Percentiles rank a stretch among this genome's conserved stretches.
phyloP scores from a whole-genome alignment of 2,113 vertebrate genomes.

The Triplophysa rosa region DNA sequence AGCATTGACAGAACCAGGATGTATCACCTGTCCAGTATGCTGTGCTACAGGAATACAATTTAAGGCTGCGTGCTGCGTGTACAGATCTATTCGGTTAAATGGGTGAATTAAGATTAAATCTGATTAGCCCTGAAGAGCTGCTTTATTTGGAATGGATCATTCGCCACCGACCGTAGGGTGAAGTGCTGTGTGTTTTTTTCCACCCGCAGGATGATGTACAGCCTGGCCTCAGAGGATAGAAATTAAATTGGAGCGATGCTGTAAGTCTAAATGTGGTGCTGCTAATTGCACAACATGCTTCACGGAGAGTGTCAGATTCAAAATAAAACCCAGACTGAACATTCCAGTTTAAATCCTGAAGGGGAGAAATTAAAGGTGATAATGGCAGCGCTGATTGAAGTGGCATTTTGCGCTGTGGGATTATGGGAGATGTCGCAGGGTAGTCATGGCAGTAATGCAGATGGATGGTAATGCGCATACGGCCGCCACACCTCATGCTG shows the following conservation, averaged over 20 bases:
- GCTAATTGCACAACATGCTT: conserved; percentile 29
- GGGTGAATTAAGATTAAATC: background rate
- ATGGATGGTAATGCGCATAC: conserved; percentile 6
- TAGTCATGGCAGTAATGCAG: conserved; percentile 14
- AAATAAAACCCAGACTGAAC: conserved; percentile 8
- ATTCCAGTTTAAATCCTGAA: background rate
- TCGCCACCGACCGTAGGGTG: background rate
- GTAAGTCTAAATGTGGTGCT: conserved; percentile 10
- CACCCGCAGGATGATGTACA: background rate
- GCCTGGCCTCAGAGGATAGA: conserved; percentile 14
- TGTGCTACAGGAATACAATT: background rate
- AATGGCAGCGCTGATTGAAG: conserved; percentile 9
- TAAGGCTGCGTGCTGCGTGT: too few relatives aligned
- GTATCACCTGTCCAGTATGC: background rate
- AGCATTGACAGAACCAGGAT: background rate
- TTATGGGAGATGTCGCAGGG: conserved; percentile 12
- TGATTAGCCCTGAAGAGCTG: background rate
- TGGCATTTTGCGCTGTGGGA: conserved; percentile 19
- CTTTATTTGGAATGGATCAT: background rate
- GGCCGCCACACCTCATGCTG: conserved; percentile 13
- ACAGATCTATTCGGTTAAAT: background rate
- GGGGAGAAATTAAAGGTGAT: conserved; percentile 14
- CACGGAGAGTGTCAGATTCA: conserved; percentile 6
- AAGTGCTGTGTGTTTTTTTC: background rate
- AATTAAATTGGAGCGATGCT: conserved; percentile 15